Evolutionary conservation across 2,888 invertebrate genomes (phyloP), one percentile per base, ranked within the genome.

Genomic region (Xestia rhomboidea): DNA sequence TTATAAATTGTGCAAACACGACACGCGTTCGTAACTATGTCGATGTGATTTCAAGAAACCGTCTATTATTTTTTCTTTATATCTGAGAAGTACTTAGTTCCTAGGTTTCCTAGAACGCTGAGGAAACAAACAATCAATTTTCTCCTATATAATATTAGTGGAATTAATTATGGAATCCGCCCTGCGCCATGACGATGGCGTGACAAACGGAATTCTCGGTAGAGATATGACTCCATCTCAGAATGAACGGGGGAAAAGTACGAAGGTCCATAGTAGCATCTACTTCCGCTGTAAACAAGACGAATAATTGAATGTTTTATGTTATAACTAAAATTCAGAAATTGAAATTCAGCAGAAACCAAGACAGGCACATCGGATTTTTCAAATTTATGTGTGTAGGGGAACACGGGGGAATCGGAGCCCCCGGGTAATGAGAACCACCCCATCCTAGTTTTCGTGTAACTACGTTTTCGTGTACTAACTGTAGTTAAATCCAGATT

Each of bases 201-300:
- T 88, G 84, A 84, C 85, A 70, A 83, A 78, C 68, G 8, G 62
- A 84, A 63, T 88, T 88, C 88, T 86, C 41, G 13, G 88, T 87
- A 88, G 38, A 75, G 72, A 86, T 85, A 72, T 79, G 82, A 83
- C 73, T 66, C 76, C 72, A 79, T 81, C 74, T 75, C 54, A 69
- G 77, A 81, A 79, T 66, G 38, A 49, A 54, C 73, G 63, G 66
- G 81, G 86, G 81, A 86, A 87, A 83, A 84, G 66, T 82, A 85
- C 82, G 38, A 34, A 70, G 41, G 38, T 72, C 69, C 34, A 60
- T 51, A 41, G 13, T 34, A 73, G 1, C 62, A 79, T 44, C 49
- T 66, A 79, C 77, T 87, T 87, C 79, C 87, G 79, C 64, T 75
- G 66, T 81, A 76, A 79, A 80, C 73, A 82, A 70, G 67, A n/a